Conservation (phyloP, 2,888 invertebrate species). For the Branchellion lobata region DNA sequence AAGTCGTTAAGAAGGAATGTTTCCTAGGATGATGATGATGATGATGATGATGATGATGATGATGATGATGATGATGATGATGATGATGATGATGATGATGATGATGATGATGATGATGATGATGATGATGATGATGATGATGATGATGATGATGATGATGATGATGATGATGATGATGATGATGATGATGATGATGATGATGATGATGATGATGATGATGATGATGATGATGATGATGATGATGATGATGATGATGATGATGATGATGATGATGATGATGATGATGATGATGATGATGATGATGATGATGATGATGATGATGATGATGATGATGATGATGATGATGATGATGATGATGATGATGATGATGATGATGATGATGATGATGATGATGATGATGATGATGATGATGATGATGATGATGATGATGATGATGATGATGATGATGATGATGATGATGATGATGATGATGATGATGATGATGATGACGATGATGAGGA, state of each 20-base stretch:
- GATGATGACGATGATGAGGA: slow-evolving; percentile 40
- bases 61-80: slow-evolving; percentile 41
- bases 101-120: slow-evolving; percentile 45
- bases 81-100: slow-evolving; percentile 43
- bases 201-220: slow-evolving; percentile 46
- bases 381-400: slow-evolving; percentile 51
- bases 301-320: slow-evolving; percentile 42
- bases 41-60: slow-evolving; percentile 42
- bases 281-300: slow-evolving; percentile 19
- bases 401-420: slow-evolving; percentile 15
- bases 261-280: slow-evolving; percentile 37
- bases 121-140: slow-evolving; percentile 52
- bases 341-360: slow-evolving; percentile 44
- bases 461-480: slow-evolving; percentile 38
- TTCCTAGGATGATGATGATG: slow-evolving; percentile 1
- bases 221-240: slow-evolving; percentile 41
- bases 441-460: slow-evolving; percentile 36
- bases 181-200: slow-evolving; percentile 47
- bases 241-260: slow-evolving; percentile 42
- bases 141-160: slow-evolving; percentile 48
- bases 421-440: slow-evolving; percentile 9
- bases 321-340: slow-evolving; percentile 37
- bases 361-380: slow-evolving; percentile 45
- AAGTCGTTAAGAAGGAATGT: too few species aligned
- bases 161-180: slow-evolving; percentile 45